These are phyloP conservation scores for Catotricha subobsoleta DNA, from an alignment of 2,888 invertebrate genomes.

Conservation along the genomic window DNA sequence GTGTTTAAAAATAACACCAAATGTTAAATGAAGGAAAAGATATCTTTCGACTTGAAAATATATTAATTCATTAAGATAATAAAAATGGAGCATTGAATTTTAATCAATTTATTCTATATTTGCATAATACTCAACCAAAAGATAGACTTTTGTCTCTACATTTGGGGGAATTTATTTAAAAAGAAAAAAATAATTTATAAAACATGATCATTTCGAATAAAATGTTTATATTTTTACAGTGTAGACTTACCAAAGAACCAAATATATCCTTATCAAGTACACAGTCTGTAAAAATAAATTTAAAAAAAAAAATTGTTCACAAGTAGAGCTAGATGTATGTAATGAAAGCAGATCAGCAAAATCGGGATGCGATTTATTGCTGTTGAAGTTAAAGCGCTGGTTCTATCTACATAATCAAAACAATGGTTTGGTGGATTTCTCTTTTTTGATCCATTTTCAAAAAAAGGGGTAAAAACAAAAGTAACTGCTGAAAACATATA, in stretches of 20 bases:
- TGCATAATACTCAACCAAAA: background rate
- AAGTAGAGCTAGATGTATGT: no score
- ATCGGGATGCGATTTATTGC: background rate
- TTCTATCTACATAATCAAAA: background rate
- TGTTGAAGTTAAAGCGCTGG: background rate
- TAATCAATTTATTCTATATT: conserved; percentile 5
- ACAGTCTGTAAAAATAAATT: no score
- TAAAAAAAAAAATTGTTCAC: no score
- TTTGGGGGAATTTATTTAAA: no score
- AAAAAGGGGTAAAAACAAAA: background rate
- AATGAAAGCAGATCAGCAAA: background rate
- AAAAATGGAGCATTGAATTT: conserved; percentile 7
- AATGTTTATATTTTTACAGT: no score
- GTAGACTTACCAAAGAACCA: no score
- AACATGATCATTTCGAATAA: no score
- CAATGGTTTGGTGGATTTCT: background rate
- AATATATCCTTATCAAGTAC: no score
- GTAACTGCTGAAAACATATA: background rate
- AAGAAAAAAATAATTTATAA: no score
- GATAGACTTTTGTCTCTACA: no score
- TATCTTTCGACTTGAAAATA: conserved; percentile 3
- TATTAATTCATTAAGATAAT: conserved; percentile 7
- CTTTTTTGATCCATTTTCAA: background rate
- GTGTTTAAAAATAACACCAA: no score
- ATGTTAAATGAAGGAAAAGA: no score